A percentile compares a stretch with the other conserved stretches of the same genome.
Conservation (phyloP, 2,113 vertebrate genomes). For the Cettia cetti region DNA sequence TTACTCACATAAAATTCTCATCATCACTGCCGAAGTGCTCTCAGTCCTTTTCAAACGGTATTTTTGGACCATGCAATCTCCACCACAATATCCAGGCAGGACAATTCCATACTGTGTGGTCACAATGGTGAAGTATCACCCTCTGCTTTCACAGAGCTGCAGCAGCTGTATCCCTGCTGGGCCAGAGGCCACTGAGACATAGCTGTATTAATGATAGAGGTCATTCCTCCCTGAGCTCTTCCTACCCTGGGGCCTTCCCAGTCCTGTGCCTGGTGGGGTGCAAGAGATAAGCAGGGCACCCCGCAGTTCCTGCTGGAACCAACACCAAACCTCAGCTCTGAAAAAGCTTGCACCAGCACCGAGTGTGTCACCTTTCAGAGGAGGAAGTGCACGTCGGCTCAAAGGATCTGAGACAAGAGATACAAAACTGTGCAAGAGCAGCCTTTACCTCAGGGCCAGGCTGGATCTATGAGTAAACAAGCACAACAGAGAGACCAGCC, state of each 20-base stretch:
- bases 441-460: background rate
- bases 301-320: background rate
- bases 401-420: background rate
- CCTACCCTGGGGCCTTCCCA: background rate
- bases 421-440: background rate
- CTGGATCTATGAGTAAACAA: background rate
- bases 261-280: too few species aligned
- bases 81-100: background rate
- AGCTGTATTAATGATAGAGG: background rate
- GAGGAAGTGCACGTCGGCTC: fast-evolving
- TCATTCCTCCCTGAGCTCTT: background rate
- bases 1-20: background rate
- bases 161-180: background rate
- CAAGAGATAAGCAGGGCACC: background rate
- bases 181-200: background rate
- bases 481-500: background rate
- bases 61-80: fast-evolving
- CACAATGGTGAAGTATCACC: background rate
- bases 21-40: background rate
- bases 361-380: background rate
- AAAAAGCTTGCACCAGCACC: background rate
- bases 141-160: background rate
- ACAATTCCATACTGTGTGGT: background rate
- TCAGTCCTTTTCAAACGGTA: fast-evolving
- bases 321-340: background rate